Evolutionary conservation across 1,140 invertebrate genomes (phyloP).

Genomic region (Panonychus citri): DNA sequence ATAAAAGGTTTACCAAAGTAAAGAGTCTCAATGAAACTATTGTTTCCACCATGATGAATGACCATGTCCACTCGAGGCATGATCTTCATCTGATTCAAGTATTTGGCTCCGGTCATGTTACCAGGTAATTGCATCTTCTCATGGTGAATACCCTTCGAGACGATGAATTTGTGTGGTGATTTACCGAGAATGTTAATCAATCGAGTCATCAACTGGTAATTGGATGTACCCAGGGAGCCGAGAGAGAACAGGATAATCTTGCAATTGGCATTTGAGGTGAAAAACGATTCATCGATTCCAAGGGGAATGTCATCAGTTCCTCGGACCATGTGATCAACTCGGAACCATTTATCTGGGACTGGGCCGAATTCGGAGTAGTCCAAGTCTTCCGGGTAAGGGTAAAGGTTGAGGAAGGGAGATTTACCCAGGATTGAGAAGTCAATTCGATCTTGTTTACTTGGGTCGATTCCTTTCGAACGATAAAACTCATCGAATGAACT

Average conservation of each 20-base stretch:
- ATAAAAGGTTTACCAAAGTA: conserved; percentile 2
- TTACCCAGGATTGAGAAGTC: not conserved
- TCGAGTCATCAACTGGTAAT: not conserved
- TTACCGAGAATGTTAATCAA: not conserved
- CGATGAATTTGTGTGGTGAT: conserved; percentile 1
- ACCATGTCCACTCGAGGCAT: conserved; percentile 12
- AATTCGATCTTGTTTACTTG: not conserved
- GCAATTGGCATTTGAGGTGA: not conserved
- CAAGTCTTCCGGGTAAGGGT: conserved; percentile 1
- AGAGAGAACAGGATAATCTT: not conserved
- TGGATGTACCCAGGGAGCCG: not conserved
- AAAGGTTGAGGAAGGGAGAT: conserved; percentile 3
- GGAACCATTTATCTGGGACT: not conserved
- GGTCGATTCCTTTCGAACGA: not conserved
- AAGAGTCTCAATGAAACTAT: conserved; percentile 1
- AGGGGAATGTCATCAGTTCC: not conserved
- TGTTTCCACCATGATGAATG: conserved; percentile 18
- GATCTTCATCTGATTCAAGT: conserved; percentile 2
- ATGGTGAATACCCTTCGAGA: not conserved
- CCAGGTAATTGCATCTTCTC: not conserved
- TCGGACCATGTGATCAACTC: not conserved
- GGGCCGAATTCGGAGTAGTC: conserved; percentile 1
- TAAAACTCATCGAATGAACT: not conserved
- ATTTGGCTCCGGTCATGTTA: conserved; percentile 4
- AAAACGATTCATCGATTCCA: not conserved